These are phyloP conservation scores for Aquatica leii DNA, from an alignment of 2,888 invertebrate genomes.

Conservation along the genomic window DNA sequence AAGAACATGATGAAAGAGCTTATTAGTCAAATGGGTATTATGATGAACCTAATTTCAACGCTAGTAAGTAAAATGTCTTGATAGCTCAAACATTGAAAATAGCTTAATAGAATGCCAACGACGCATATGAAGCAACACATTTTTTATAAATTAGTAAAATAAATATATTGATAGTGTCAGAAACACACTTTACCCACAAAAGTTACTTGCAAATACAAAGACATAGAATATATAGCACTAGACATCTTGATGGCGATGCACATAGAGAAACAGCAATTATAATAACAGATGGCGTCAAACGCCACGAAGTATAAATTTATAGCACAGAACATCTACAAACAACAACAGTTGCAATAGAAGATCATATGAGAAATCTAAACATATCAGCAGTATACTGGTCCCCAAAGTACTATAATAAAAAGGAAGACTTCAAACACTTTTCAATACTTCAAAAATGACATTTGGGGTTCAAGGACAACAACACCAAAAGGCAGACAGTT, in stretches of 20 bases:
- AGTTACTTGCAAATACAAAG: not conserved
- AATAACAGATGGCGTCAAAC: slow-evolving; percentile 1
- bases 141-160: slow-evolving; percentile 5
- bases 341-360: slow-evolving; percentile 2
- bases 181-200: slow-evolving; percentile 6
- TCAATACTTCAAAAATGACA: not conserved
- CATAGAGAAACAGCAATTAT: slow-evolving; percentile 6
- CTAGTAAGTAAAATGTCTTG: slow-evolving; percentile 13
- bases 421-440: slow-evolving; percentile 2
- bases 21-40: slow-evolving; percentile 10
- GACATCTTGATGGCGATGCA: slow-evolving; percentile 12
- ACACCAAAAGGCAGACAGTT: not conserved
- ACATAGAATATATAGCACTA: slow-evolving; percentile 1
- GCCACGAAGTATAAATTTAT: slow-evolving; percentile 3
- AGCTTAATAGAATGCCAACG: slow-evolving; percentile 15
- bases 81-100: slow-evolving; percentile 5
- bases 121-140: not conserved
- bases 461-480: not conserved
- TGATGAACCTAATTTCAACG: slow-evolving; percentile 10
- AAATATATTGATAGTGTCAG: slow-evolving; percentile 13
- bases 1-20: slow-evolving; percentile 20
- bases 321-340: not conserved
- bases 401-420: not conserved
- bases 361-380: not conserved
- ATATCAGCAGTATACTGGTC: not conserved